These are phyloP conservation scores for Aricia artaxerxes DNA, from an alignment of 2,888 invertebrate species.

Conservation along the genomic window DNA sequence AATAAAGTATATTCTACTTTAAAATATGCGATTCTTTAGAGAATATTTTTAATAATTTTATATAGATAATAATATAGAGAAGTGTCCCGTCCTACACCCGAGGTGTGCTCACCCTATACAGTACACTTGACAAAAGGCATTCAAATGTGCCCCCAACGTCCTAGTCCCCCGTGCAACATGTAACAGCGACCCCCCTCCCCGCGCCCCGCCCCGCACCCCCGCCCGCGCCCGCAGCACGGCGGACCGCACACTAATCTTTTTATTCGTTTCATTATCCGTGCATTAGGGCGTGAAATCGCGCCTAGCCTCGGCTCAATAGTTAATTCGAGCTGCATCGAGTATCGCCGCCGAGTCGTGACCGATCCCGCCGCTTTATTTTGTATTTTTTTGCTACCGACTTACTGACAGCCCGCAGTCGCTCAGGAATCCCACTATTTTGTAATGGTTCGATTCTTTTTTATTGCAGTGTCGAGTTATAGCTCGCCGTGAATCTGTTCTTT, in stretches of 20 bases:
- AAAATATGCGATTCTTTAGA: too few species aligned
- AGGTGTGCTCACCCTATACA: neutral
- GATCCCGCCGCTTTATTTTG: slow-evolving; percentile 54
- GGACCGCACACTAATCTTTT: slow-evolving; percentile 50
- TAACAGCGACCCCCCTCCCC: neutral
- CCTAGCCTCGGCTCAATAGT: slow-evolving; percentile 61
- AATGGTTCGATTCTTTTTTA: neutral
- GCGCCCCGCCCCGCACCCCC: too few species aligned
- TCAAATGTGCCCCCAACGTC: neutral
- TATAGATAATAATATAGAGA: neutral
- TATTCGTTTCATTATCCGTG: slow-evolving; percentile 66
- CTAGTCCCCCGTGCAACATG: slow-evolving; percentile 1
- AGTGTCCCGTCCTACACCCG: neutral
- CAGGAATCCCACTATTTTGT: slow-evolving; percentile 1
- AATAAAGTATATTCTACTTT: too few species aligned
- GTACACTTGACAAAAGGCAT: slow-evolving; percentile 2
- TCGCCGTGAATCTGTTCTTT: slow-evolving; percentile 7
- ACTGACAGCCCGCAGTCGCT: slow-evolving; percentile 10
- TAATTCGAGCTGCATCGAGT: slow-evolving; percentile 42
- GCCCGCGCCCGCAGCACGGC: too few species aligned
- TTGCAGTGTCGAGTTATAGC: neutral
- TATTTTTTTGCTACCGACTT: slow-evolving; percentile 37
- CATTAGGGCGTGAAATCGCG: slow-evolving; percentile 67
- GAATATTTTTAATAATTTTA: too few species aligned
- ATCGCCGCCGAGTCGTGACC: slow-evolving; percentile 51